These are phyloP conservation scores for Lycaena phlaeas DNA, from an alignment of 2,888 invertebrate genomes.

Conservation along the genomic window DNA sequence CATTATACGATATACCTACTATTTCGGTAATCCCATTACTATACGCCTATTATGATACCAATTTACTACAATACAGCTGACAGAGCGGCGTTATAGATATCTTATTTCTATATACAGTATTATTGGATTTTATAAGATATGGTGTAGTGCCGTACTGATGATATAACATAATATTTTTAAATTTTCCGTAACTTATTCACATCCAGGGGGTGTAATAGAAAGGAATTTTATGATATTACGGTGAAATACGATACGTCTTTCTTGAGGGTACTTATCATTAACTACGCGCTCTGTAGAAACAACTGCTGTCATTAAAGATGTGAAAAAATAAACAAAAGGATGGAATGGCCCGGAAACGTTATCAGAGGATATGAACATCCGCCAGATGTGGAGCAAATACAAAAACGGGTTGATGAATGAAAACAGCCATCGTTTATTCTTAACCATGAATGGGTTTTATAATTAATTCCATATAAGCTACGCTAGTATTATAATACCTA, in stretches of 20 bases:
- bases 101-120: no score
- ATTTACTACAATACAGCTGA: no score
- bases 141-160: no score
- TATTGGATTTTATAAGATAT: no score
- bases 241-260: no score
- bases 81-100: no score
- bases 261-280: conserved; percentile 1
- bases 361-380: conserved; percentile 64
- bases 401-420: conserved; percentile 21
- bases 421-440: conserved; percentile 18
- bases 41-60: not conserved
- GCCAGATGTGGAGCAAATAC: conserved; percentile 59
- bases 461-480: conserved; percentile 5
- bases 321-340: conserved; percentile 53
- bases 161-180: no score
- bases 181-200: no score
- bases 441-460: conserved; percentile 17
- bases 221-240: no score
- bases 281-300: conserved; percentile 19
- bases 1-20: conserved; percentile 3
- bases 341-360: conserved; percentile 56
- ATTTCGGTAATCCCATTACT: conserved; percentile 4
- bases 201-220: no score
- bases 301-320: conserved; percentile 45
- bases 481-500: not conserved